These are phyloP conservation scores for Fabriciana adippe DNA, from an alignment of 2,888 invertebrate genomes.

Conservation along the genomic window DNA sequence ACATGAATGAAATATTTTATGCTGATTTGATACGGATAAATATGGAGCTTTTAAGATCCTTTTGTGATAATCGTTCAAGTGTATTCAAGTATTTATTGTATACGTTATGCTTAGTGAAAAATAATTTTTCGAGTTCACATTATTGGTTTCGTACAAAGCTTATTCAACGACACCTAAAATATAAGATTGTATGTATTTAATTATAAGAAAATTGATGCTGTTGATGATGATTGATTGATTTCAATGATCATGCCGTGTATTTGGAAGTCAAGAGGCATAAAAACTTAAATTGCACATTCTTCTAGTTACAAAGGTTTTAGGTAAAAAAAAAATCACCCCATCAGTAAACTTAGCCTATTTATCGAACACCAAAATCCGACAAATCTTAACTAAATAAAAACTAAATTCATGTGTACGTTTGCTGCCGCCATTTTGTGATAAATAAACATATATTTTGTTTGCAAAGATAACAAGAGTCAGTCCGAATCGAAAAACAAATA, in stretches of 20 bases:
- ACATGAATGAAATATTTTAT: conserved; percentile 44
- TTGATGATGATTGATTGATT: not conserved
- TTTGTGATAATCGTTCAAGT: conserved; percentile 40
- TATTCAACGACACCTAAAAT: not conserved
- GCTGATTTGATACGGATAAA: conserved; percentile 48
- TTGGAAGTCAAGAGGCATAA: not conserved
- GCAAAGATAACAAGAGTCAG: conserved; percentile 73
- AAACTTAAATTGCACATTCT: not conserved
- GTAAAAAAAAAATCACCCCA: conserved; percentile 6
- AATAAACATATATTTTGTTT: conserved; percentile 64
- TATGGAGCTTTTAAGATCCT: conserved; percentile 31
- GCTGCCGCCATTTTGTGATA: conserved; percentile 49
- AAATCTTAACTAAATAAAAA: conserved; percentile 47
- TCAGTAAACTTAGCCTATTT: conserved; percentile 44
- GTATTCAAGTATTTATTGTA: conserved; percentile 35
- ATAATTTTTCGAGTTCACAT: conserved; percentile 16
- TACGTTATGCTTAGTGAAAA: conserved; percentile 28
- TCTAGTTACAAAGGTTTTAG: conserved; percentile 1
- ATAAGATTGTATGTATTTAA: too few relatives aligned
- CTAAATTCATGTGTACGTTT: conserved; percentile 41
- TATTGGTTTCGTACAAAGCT: conserved; percentile 4
- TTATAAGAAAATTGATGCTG: too few relatives aligned
- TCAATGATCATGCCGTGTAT: not conserved
- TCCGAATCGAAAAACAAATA: conserved; percentile 73
- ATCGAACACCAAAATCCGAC: conserved; percentile 44